These are phyloP conservation scores for Pteruthius melanotis DNA, from an alignment of 2,113 vertebrate species.

Conservation along the genomic window DNA sequence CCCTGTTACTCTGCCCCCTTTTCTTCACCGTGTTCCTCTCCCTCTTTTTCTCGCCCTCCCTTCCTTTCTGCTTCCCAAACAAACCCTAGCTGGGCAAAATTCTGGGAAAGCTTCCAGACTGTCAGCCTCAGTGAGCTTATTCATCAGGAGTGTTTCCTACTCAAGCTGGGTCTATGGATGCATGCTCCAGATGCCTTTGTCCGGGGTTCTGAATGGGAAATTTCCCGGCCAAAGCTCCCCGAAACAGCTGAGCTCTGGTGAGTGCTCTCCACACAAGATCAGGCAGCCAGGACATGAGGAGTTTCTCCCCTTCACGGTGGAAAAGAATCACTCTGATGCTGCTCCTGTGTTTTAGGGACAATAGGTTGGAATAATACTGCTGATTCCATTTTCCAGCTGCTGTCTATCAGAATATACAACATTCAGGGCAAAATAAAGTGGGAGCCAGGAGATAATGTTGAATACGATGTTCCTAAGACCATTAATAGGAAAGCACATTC, in stretches of 20 bases:
- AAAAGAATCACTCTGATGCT: neutral
- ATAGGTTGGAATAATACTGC: neutral
- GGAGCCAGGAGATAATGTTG: constrained; percentile 7
- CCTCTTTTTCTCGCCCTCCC: neutral
- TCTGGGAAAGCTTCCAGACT: constrained; percentile 46
- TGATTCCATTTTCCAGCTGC: neutral
- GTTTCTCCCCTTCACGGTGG: neutral
- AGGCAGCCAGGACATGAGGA: neutral
- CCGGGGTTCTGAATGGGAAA: constrained; percentile 21
- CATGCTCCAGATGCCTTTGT: constrained; percentile 41
- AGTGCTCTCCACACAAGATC: neutral
- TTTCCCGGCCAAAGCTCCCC: neutral
- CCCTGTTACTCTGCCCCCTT: neutral
- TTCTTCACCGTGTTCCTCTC: neutral
- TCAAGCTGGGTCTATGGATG: constrained; percentile 11
- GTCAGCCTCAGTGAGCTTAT: constrained; percentile 53
- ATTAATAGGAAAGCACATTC: constrained; percentile 44
- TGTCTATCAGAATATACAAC: neutral
- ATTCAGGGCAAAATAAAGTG: neutral
- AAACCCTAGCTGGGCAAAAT: constrained; percentile 29
- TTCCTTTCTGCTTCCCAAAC: constrained; percentile 27
- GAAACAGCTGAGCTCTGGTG: constrained; percentile 30
- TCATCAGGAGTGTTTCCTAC: constrained; percentile 40
- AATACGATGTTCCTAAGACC: constrained; percentile 29
- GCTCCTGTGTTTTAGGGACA: neutral